Base-by-base conservation (phyloP, 2,888 invertebrate genomes). In the Carpatolechia fugitivella region DNA sequence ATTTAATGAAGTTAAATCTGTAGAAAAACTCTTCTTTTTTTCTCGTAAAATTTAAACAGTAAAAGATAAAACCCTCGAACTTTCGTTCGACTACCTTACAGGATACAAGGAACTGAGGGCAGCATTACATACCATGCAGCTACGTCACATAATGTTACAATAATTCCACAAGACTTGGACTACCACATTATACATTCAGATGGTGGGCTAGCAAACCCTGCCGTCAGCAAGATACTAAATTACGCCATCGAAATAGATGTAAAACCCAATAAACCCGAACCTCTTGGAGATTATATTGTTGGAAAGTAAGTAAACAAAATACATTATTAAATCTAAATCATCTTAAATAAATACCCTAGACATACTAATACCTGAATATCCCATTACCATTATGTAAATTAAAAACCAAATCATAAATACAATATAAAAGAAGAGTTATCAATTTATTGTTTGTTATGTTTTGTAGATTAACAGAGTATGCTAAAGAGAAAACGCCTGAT, bases 401-500 rank as follows among this genome's bases (percentile, higher is more conserved):
- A n/a, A n/a, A n/a, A n/a, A n/a, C n/a, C n/a, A n/a, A n/a, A n/a
- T n/a, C n/a, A n/a, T n/a, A n/a, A n/a, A n/a, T n/a, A n/a, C n/a
- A n/a, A n/a, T n/a, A n/a, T n/a, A n/a, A n/a, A n/a, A n/a, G n/a
- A n/a, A n/a, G n/a, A n/a, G n/a, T n/a, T n/a, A n/a, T n/a, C n/a
- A n/a, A n/a, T n/a, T n/a, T n/a, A n/a, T n/a, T n/a, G n/a, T n/a
- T n/a, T n/a, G n/a, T n/a, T n/a, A 11, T 41, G 40, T 10, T 35
- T 29, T 44, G 10, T 24, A 44, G 72, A 57, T 44, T 68, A 24
- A 58, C 49, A 30, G 62, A 61, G 2, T 67, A 73, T 46, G 44
- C 73, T 7, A 58, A 59, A n/a, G 56, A 61, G 14, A 64, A 65
- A 3, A 55, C 65, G 5, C 71, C 72, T 0, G 53, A 62, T 0